Conservation (phyloP, 2,888 invertebrate genomes). For the Caprella mutica region DNA sequence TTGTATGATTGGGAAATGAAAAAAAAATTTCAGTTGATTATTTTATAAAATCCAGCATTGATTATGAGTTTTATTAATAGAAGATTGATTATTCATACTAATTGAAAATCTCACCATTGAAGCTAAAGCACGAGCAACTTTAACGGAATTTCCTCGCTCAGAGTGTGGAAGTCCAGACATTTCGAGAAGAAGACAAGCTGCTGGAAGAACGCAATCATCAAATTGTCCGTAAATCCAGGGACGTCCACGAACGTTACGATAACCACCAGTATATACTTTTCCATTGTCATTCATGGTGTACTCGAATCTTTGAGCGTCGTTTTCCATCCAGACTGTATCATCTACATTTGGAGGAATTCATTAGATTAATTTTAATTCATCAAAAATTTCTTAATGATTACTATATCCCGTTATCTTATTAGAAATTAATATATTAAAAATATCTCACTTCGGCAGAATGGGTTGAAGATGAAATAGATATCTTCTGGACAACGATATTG, state of each 20-base stretch:
- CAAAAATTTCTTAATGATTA: neutral
- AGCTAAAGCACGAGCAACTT: constrained; percentile 58
- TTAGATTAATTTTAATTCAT: neutral
- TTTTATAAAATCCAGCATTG: too few relatives aligned
- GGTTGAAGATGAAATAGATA: constrained; percentile 62
- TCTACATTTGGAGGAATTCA: constrained; percentile 41
- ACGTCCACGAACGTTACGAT: constrained; percentile 59
- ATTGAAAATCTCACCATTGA: constrained; percentile 52
- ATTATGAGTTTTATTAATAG: neutral
- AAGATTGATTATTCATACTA: neutral
- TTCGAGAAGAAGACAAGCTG: constrained; percentile 58
- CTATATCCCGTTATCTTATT: neutral
- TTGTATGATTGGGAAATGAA: too few relatives aligned
- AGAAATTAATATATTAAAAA: neutral
- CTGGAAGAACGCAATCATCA: constrained; percentile 56
- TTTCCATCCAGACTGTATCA: constrained; percentile 64
- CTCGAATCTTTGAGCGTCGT: constrained; percentile 56
- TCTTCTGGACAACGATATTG: constrained; percentile 25
- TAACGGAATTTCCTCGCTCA: constrained; percentile 57
- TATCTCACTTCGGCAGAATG: constrained; percentile 59
- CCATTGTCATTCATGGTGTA: constrained; percentile 71
- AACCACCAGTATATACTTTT: constrained; percentile 70
- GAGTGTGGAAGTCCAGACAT: constrained; percentile 52
- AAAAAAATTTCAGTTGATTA: too few relatives aligned
- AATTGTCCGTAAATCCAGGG: constrained; percentile 77